Evolutionary conservation across 2,888 invertebrate genomes (phyloP).

Genomic region (Chymomyza caudatula): DNA sequence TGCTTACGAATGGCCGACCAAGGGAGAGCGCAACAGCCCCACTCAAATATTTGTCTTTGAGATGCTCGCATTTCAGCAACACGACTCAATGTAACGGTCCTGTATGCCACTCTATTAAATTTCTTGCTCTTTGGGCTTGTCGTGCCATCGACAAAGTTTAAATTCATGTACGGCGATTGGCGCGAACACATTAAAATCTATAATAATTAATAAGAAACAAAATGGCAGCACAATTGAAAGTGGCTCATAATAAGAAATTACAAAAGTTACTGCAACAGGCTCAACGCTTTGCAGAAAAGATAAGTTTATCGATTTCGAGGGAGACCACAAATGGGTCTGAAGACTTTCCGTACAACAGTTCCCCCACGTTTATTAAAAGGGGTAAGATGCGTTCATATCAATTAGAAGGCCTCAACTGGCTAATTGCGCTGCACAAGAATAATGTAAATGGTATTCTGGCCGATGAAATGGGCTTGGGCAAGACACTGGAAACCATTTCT

Average conservation of each 20-base stretch:
- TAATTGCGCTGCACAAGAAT: constrained; percentile 98
- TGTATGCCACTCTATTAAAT: too few relatives aligned
- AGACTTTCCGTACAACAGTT: constrained; percentile 90
- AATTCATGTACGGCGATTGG: not conserved
- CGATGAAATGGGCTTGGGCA: constrained; percentile 99
- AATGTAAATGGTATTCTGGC: constrained; percentile 99
- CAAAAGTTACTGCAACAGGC: not conserved
- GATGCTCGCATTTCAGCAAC: too few relatives aligned
- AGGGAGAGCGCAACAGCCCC: too few relatives aligned
- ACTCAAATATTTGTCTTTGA: too few relatives aligned
- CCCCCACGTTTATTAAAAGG: constrained; percentile 92
- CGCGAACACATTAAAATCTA: not conserved
- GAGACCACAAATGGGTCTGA: not conserved
- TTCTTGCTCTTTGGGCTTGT: not conserved
- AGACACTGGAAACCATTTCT: constrained; percentile 99
- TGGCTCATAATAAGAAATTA: not conserved
- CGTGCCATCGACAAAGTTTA: not conserved
- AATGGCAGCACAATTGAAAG: too few relatives aligned
- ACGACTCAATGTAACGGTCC: too few relatives aligned
- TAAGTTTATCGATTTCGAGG: not conserved
- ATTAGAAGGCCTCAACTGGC: constrained; percentile 98
- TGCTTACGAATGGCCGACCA: too few relatives aligned
- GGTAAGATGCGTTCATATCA: constrained; percentile 99
- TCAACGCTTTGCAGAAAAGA: not conserved
- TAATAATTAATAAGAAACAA: not conserved